Base-by-base conservation (phyloP, 2,113 vertebrate species). In the Oncorhynchus tshawytscha region DNA sequence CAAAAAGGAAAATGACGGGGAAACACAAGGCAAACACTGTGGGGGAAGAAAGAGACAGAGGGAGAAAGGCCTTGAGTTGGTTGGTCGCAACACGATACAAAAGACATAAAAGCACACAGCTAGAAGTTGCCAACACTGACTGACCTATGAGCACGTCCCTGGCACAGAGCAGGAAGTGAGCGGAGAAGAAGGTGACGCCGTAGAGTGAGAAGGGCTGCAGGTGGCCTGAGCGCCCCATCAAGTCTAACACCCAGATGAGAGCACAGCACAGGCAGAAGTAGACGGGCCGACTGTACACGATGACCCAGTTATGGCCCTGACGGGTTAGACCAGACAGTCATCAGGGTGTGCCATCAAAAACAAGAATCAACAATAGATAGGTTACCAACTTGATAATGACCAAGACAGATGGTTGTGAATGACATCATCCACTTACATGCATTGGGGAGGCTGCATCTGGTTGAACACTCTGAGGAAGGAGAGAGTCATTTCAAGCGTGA, bases 241-340 rank as follows among this genome's bases (percentile, higher is more conserved):
- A 88, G 89, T 99, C 97, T 85, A 99, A 90, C 85, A 97, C 90
- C 93, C 98, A 95, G 92, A 99, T 96, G 90, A 99, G 95, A 88
- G 94, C 86, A 81, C 98, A 99, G 85, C 97, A 95, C 82, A 98
- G 84, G 84, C 96, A 99, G 90, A 99, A 99, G 93, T 98, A 99
- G 66, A 96, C 92, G 1, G 98, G 96, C 70, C 98, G 94, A 89
- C 98, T 97, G 86, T 99, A 99, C 64, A 94, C 94, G 80, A 99
- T 96, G 81, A 99, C 91, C 89, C 96, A 96, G 92, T 99, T 99
- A 90, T 99, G 95, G 48, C 98, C 98, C 97, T 99, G 82, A 22
- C 7, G 59, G 81, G 48, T 16, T 11, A 16, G 27, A 31, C 7
- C 13, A 68, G n/a, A 24, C n/a, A 62, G 59, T 22, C 59, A 22